These are phyloP conservation scores for Labeo rohita DNA, from an alignment of 2,113 vertebrate genomes.

Conservation along the genomic window DNA sequence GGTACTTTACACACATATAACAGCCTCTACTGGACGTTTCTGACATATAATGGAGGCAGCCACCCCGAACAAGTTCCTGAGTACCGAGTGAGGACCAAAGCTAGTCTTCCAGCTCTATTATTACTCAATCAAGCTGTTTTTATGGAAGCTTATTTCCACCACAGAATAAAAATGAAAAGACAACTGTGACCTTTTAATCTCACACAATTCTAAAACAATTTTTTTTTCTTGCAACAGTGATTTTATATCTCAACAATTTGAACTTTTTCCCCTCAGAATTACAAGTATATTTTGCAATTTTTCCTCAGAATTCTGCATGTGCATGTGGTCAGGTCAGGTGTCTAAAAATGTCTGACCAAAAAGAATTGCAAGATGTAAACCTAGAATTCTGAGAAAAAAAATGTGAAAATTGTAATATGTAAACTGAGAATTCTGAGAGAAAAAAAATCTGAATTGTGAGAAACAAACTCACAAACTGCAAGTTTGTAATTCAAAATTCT, in stretches of 20 bases:
- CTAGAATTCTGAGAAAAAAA: not conserved
- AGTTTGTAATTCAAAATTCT: no score
- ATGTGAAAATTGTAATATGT: not conserved
- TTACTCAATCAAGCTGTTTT: conserved; percentile 13
- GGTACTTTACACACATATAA: not conserved
- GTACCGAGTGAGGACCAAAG: conserved; percentile 46
- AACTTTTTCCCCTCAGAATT: not conserved
- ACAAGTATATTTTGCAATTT: not conserved
- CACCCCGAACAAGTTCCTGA: conserved; percentile 31
- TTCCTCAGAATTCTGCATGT: not conserved
- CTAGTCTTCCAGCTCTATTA: conserved; percentile 47
- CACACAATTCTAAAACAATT: not conserved
- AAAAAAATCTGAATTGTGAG: not conserved
- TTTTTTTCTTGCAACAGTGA: not conserved
- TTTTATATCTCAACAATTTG: not conserved
- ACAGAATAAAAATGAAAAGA: not conserved
- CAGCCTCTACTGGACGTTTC: conserved; percentile 9
- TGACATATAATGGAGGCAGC: not conserved
- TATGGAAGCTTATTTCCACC: not conserved
- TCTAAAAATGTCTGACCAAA: not conserved
- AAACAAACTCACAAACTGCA: not conserved
- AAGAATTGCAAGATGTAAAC: not conserved
- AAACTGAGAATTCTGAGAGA: no score
- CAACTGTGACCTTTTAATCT: not conserved
- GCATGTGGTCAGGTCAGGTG: not conserved